Evolutionary conservation across 2,888 invertebrate genomes (phyloP), one percentile per base, ranked within the genome.

Genomic region (Dryobotodes eremita): DNA sequence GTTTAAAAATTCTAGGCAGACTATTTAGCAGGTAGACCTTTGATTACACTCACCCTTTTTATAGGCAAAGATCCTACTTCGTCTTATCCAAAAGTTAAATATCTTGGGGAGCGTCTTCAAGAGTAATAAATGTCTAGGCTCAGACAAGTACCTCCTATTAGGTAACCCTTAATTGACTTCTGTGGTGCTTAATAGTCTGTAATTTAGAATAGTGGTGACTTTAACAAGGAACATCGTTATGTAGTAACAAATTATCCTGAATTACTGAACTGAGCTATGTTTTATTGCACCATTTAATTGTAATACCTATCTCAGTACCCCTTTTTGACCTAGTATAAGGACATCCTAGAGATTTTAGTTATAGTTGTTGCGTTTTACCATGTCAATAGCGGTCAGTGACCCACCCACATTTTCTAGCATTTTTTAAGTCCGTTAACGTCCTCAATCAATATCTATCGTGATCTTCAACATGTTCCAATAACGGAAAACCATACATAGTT

Each of bases 91-190:
- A 48, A 46, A 69, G 57, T 71, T 71, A 69, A 71, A 64, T 57
- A 59, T 48, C 62, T 62, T 15, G 17, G 55, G 68, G 15, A 7
- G 20, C 69, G 15, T 73, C 83, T 76, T 82, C 23, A 42, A 10
- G 36, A 53, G 71, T 61, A 79, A 85, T 82, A 79, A 71, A 79
- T 65, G 73, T 85, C 73, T 74, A 36, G 59, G 46, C 20, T 7
- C 17, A 31, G 46, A 65, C 77, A 75, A 84, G 71, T 71, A 36
- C 77, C 82, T 53, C 36, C 84, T 65, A 82, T 85, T 85, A 79
- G n/a, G 61, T 61, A 69, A 76, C 71, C 84, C 50, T 3, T 79
- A 85, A 85, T 85, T 85, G 85, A 82, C 82, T 82, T 68, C 8
- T 82, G 84, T 5, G 82, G 85, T 74, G 20, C 64, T 75, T 79